Evolutionary conservation across 2,113 vertebrate species (phyloP).

Genomic region (Grus americana): DNA sequence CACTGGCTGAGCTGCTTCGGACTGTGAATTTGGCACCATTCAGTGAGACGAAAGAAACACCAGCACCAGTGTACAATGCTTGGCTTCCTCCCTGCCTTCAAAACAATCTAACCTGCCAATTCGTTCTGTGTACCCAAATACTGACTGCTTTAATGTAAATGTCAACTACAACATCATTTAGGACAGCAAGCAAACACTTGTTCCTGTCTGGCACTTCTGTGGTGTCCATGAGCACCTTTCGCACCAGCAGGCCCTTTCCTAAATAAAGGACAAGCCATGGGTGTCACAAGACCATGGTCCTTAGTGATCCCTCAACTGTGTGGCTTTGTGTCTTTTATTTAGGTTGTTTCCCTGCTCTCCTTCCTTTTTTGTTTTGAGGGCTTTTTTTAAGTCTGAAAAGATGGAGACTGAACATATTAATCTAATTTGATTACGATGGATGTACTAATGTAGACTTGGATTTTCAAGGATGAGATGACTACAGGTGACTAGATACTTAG

Average conservation of each 20-base stretch:
- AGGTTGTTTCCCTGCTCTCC: not conserved
- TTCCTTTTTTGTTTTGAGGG: not conserved
- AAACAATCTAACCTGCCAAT: conserved; percentile 38
- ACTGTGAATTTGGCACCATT: not conserved
- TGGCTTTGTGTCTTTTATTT: not conserved
- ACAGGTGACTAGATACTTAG: not conserved
- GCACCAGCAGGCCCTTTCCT: not conserved
- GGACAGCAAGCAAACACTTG: not conserved
- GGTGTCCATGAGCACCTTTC: not conserved
- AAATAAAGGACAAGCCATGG: not conserved
- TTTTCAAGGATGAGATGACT: not conserved
- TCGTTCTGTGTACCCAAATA: not conserved
- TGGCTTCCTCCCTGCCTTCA: conserved; percentile 25
- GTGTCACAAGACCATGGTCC: not conserved
- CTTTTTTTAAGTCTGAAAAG: not conserved
- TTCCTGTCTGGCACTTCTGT: not conserved
- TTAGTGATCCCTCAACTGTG: not conserved
- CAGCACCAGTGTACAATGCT: not conserved
- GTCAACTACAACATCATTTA: conserved; percentile 34
- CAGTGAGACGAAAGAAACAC: not conserved
- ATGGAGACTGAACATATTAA: not conserved
- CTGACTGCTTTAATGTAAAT: conserved; percentile 26
- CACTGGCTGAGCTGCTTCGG: conserved; percentile 20
- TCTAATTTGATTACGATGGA: not conserved
- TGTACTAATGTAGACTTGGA: not conserved